Percentiles rank a stretch among this genome's conserved stretches.
phyloP scores from a whole-genome alignment of 2,797 vertebrate species.

The Xiphorhynchus erythropygius region DNA sequence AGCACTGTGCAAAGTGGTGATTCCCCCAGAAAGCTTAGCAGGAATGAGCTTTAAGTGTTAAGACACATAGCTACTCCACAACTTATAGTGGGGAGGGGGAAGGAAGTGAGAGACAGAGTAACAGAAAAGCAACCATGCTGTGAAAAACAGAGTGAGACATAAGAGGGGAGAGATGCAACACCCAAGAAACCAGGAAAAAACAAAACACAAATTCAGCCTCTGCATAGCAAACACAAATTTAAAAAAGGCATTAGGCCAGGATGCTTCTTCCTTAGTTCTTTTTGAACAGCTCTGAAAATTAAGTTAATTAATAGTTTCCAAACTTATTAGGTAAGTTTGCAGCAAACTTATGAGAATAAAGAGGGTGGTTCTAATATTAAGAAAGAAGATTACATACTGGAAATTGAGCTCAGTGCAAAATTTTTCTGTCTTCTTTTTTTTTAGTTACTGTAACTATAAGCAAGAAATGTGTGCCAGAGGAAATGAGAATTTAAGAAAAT shows the following conservation, averaged over 20 bases:
- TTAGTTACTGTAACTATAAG: slow-evolving; percentile 52
- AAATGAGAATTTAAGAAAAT: slow-evolving; percentile 74
- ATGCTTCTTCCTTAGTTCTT: not conserved
- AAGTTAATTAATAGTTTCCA: slow-evolving; percentile 46
- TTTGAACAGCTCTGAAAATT: not conserved
- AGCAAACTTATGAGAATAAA: slow-evolving; percentile 47
- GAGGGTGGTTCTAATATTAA: slow-evolving; percentile 49
- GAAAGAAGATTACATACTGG: slow-evolving; percentile 64
- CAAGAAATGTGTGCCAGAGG: slow-evolving; percentile 55
- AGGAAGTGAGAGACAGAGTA: not conserved
- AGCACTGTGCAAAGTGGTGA: not conserved
- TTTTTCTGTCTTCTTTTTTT: not conserved
- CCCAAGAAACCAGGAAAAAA: not conserved
- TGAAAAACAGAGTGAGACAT: not conserved
- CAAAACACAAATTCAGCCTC: slow-evolving; percentile 9
- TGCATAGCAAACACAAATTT: not conserved
- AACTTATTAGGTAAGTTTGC: slow-evolving; percentile 46
- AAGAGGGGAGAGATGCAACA: not conserved
- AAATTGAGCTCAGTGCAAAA: slow-evolving; percentile 60
- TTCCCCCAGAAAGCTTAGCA: not conserved
- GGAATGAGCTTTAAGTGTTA: not conserved
- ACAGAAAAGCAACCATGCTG: not conserved
- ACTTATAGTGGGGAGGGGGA: not conserved
- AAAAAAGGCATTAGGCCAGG: not conserved
- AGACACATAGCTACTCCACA: not conserved